phyloP scores from a whole-genome alignment of 2,888 invertebrate species.

The Arge pagana region DNA sequence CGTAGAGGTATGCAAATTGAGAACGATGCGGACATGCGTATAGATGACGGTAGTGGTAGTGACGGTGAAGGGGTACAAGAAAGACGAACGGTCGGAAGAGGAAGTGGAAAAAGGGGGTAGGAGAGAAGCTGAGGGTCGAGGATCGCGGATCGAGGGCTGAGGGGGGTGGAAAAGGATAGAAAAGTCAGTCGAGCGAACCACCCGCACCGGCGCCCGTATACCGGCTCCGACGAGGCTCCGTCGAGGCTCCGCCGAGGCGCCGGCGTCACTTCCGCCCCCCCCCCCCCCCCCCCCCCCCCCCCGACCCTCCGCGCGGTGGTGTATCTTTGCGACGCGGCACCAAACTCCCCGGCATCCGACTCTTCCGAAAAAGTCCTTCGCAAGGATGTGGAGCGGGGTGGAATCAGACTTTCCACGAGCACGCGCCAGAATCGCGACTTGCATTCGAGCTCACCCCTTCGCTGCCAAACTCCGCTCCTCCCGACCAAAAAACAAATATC shows the following conservation, averaged over 20 bases:
- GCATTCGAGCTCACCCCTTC: conserved; percentile 29
- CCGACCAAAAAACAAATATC: too few relatives aligned
- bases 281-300: not conserved
- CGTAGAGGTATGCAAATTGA: too few relatives aligned
- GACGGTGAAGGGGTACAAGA: conserved; percentile 54
- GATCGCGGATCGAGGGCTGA: not conserved
- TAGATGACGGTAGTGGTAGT: too few relatives aligned
- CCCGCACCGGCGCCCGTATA: conserved; percentile 55
- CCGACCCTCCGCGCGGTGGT: conserved; percentile 27
- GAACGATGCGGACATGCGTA: too few relatives aligned
- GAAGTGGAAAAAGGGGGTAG: conserved; percentile 8
- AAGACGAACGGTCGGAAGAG: conserved; percentile 47
- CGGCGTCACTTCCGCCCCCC: conserved; percentile 56
- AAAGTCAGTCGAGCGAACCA: conserved; percentile 21
- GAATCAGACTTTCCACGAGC: conserved; percentile 30
- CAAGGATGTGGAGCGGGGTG: conserved; percentile 4
- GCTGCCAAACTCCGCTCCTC: not conserved
- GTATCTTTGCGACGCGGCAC: conserved; percentile 29
- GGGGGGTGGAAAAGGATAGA: conserved; percentile 18
- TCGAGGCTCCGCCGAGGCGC: conserved; percentile 57
- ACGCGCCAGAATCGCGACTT: conserved; percentile 44
- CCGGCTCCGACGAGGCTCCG: conserved; percentile 56
- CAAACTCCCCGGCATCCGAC: conserved; percentile 12
- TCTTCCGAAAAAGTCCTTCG: not conserved
- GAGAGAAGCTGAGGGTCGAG: conserved; percentile 5